Evolutionary conservation across 2,797 vertebrate species (phyloP).

Genomic region (Gila robusta): DNA sequence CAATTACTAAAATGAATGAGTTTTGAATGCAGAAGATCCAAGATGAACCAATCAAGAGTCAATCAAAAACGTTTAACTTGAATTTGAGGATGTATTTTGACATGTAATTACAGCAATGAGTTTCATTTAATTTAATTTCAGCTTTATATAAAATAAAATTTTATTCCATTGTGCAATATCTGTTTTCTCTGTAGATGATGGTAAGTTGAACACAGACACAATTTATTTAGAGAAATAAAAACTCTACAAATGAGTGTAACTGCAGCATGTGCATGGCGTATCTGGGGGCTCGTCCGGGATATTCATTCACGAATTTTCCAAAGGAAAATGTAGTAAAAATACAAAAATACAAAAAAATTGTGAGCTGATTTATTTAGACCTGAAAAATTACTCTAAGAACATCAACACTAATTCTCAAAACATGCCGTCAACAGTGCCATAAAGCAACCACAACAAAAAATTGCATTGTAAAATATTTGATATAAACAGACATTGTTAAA

Average conservation of each 20-base stretch:
- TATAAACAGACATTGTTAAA: not conserved
- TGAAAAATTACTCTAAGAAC: not conserved
- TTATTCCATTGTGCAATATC: conserved; percentile 8
- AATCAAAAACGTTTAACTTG: not conserved
- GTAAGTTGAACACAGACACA: not conserved
- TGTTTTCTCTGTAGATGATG: not conserved
- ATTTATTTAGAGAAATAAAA: not conserved
- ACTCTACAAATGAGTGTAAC: not conserved
- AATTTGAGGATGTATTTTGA: not conserved
- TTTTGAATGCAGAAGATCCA: not conserved
- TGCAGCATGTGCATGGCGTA: too few relatives aligned
- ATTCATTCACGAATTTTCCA: too few relatives aligned
- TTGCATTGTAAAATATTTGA: not conserved
- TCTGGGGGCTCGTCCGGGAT: not conserved
- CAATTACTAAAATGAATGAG: not conserved
- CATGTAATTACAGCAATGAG: not conserved
- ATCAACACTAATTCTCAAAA: not conserved
- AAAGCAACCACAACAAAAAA: not conserved
- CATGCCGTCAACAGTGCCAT: not conserved
- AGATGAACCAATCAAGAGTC: not conserved
- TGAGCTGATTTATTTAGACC: not conserved
- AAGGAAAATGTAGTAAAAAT: not conserved
- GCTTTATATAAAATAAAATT: not conserved
- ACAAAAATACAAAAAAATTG: too few relatives aligned
- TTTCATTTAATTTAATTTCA: not conserved